Base-by-base conservation (phyloP, 2,888 invertebrate species). In the Strigamia crassipes region DNA sequence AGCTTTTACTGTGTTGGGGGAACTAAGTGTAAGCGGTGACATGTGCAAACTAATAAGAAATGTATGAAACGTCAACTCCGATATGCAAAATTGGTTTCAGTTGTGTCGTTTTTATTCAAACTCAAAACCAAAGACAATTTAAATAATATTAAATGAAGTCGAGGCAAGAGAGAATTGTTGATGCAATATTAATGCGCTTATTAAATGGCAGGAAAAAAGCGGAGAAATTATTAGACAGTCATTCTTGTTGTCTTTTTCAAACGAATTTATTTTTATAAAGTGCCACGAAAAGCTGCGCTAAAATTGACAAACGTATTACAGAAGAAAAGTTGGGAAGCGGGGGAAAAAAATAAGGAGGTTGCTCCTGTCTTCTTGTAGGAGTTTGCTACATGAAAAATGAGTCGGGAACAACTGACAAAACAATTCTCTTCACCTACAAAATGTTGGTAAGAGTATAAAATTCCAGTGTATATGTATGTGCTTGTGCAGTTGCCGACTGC, bases 1-100 rank as follows among this genome's bases (percentile, higher is more conserved):
- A 56, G 56, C 56, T 56, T 56, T 56, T 18, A 56, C 56, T 18
- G 56, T 18, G 46, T 6, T 18, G 18, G 56, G 56, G 18, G 21
- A 56, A 56, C 56, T 56, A 56, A 56, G 56, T 56, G 56, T 56
- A 56, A 56, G 56, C 56, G 56, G 56, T 56, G 56, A 56, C 56
- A 56, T 56, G 56, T 56, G 56, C 56, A 56, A 56, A 56, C 56
- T 56, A 56, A 56, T 56, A 56, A 56, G 56, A 56, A 56, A 56
- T 56, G 56, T 56, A 56, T 56, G 56, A 56, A 56, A 56, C 18
- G 56, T 56, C 56, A 56, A 56, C 18, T 56, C 21, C 21, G n/a
- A 56, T 56, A 56, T 56, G 56, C 56, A 18, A 56, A 56, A 56
- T 56, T 56, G 56, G 56, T 56, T 56, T 56, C 15, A 56, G 56